Evolutionary conservation across 1,140 invertebrate species (phyloP), one percentile per base, ranked within the genome.

Genomic region (Drosophila teissieri): DNA sequence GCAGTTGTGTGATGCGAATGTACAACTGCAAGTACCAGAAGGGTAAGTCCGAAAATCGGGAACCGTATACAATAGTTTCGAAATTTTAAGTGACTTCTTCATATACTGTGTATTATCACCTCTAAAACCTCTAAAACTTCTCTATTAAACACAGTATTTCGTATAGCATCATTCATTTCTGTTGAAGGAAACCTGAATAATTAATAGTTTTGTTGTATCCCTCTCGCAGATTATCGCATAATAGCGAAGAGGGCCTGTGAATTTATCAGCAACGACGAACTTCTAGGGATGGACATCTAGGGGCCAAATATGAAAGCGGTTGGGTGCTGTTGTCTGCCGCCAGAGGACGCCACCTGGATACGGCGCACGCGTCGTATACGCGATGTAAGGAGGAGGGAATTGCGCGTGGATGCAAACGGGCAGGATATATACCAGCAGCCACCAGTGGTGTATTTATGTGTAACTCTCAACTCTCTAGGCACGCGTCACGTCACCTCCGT

Each of bases 11-110:
- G 3, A 73, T 88, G 83, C 60, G 67, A 7, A 88, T 88, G 27
- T 88, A 88, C 15, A 88, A 88, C 57, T 88, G 83, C 60, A 88
- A 88, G 34, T 88, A 88, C 40, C 70, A 84, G 36, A 89, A 79
- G 36, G 60, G 83, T 88, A 34, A 69, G 76, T 45, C 36, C 6
- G 31, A 0, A 7, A 27, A 27, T 7, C 27, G 7, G 27, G 0
- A 31, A 1, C 1, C 27, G 7, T 27, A 27, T 7, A 31, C 27
- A 7, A 31, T 31, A 22, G 22, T 22, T 22, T 1, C 2, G 2
- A 22, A 22, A 22, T 22, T 1, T 2, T 22, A 22, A 2, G 19
- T 22, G 19, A 2, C 19, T 22, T 22, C 19, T 22, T 22, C 2
- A 22, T 22, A 2, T 22, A 22, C 19, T 22, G 2, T 22, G n/a